phyloP scores from a whole-genome alignment of 2,888 invertebrate species.

The Acheta domesticus region DNA sequence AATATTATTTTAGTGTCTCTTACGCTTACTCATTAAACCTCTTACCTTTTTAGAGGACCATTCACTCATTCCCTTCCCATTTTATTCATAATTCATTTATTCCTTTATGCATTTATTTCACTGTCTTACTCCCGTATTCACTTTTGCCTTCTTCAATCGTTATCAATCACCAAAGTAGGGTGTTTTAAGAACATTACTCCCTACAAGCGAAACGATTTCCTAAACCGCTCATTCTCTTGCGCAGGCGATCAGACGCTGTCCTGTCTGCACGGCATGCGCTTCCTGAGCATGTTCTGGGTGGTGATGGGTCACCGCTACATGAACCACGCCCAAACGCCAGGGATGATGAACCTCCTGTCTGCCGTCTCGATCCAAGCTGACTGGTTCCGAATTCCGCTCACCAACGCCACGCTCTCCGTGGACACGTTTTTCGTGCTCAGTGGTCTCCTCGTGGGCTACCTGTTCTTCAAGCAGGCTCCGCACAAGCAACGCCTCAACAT shows the following conservation, averaged over 20 bases:
- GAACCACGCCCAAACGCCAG: not conserved
- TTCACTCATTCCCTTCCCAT: too few species aligned
- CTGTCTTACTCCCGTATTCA: too few species aligned
- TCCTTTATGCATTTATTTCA: too few species aligned
- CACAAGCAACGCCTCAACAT: constrained; percentile 43
- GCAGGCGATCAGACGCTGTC: not conserved
- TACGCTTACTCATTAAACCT: too few species aligned
- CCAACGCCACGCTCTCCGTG: constrained; percentile 53
- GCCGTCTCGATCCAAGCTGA: not conserved
- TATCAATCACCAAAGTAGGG: too few species aligned
- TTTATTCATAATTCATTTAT: too few species aligned
- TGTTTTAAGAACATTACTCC: too few species aligned
- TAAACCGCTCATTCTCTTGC: too few species aligned
- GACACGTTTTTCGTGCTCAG: constrained; percentile 63
- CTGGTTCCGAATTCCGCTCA: constrained; percentile 37
- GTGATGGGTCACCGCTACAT: not conserved
- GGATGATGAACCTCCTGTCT: not conserved
- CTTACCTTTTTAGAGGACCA: too few species aligned
- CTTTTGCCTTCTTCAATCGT: too few species aligned
- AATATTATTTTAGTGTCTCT: too few species aligned
- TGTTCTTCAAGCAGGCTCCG: constrained; percentile 42
- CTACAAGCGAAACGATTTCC: too few species aligned
- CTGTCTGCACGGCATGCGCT: not conserved
- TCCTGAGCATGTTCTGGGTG: not conserved
- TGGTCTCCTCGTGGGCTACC: constrained; percentile 53